Evolutionary conservation across 2,888 invertebrate species (phyloP).

Genomic region (Phaonia tiefii): DNA sequence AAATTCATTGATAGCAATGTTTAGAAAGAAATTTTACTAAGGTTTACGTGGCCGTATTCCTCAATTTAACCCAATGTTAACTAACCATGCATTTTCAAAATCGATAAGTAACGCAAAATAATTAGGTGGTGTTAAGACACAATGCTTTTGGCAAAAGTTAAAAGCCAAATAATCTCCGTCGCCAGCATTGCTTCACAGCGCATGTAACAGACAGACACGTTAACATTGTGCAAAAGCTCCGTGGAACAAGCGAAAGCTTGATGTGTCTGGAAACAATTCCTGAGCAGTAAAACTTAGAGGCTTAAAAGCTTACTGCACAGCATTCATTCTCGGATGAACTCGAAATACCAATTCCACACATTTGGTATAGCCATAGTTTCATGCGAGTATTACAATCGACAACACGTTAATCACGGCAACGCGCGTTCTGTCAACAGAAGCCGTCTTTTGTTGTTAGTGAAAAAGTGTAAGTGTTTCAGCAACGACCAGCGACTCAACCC

Average conservation of each 20-base stretch:
- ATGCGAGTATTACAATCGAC: constrained; percentile 53
- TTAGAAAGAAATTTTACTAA: no score
- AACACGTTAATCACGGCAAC: constrained; percentile 37
- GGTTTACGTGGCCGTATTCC: no score
- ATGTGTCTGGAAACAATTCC: constrained; percentile 9
- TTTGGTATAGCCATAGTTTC: constrained; percentile 40
- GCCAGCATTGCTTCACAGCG: no score
- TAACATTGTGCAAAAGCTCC: constrained; percentile 38
- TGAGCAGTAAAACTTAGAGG: constrained; percentile 31
- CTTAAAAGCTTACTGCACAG: constrained; percentile 8
- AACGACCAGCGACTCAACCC: constrained; percentile 1
- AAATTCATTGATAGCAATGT: no score
- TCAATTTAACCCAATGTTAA: no score
- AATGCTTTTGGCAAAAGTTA: no score
- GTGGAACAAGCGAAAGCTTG: constrained; percentile 32
- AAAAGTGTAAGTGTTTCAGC: constrained; percentile 16
- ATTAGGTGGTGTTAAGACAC: no score
- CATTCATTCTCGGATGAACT: constrained; percentile 41
- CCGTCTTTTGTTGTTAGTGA: constrained; percentile 38
- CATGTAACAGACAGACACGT: neutral
- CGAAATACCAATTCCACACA: constrained; percentile 9
- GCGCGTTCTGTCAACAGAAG: neutral
- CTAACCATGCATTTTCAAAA: no score
- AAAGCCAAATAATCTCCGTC: no score
- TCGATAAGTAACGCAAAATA: no score